Percentiles rank a stretch among this genome's conserved stretches.
phyloP scores from a whole-genome alignment of 2,888 invertebrate genomes.

The Scelioninae gen. 2 region DNA sequence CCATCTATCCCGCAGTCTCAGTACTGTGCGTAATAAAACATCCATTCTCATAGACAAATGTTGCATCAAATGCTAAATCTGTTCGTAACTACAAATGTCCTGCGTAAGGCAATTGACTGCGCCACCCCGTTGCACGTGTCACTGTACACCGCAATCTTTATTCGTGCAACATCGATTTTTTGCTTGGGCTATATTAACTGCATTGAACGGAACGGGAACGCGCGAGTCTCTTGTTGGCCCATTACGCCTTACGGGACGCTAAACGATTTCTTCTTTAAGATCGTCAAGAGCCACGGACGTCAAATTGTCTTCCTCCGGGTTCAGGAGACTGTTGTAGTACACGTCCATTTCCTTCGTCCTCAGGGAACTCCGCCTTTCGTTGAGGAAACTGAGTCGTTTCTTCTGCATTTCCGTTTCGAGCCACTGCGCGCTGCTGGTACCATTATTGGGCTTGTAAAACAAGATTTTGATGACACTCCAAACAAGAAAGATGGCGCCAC shows the following conservation, averaged over 20 bases:
- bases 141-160: background rate
- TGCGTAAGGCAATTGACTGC: background rate
- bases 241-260: background rate
- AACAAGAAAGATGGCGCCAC: constrained; percentile 77
- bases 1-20: background rate
- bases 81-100: no score
- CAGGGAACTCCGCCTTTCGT: constrained; percentile 65
- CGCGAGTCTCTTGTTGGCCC: constrained; percentile 18
- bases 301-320: constrained; percentile 64
- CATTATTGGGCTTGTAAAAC: constrained; percentile 63
- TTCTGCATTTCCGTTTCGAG: constrained; percentile 67
- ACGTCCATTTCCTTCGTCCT: constrained; percentile 74
- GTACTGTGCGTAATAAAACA: background rate
- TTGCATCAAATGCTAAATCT: background rate
- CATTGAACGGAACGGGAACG: no score
- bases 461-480: constrained; percentile 75
- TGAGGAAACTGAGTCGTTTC: constrained; percentile 67
- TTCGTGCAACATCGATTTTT: background rate
- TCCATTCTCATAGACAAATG: background rate
- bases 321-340: constrained; percentile 73
- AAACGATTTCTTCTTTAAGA: constrained; percentile 56
- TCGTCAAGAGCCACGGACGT: constrained; percentile 47
- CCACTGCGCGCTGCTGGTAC: constrained; percentile 64
- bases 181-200: no score
- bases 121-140: background rate